Base-by-base conservation (phyloP, 2,797 vertebrate species). In the Sebastes steindachneri region DNA sequence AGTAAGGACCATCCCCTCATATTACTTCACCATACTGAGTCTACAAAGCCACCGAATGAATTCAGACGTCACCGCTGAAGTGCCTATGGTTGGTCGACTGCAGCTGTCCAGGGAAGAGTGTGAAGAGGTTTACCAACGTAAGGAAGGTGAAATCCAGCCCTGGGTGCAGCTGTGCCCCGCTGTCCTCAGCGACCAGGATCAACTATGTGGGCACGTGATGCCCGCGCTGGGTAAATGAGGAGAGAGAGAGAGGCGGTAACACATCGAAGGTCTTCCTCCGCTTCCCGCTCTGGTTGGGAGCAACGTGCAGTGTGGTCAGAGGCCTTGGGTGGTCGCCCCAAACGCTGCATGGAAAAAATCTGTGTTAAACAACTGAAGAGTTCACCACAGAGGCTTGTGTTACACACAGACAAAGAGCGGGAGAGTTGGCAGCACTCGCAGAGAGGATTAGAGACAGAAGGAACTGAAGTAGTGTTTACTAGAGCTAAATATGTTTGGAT, bases 311-410 rank as follows among this genome's bases (percentile, higher is more conserved):
- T 64, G 84, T 51, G 84, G 85, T 89, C 54, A 51, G 75, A 86
- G 79, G 79, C 80, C 74, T 51, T 76, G 90, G 87, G 89, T 93
- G 93, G 91, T 91, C 88, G 73, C 73, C 54, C 63, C 75, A 73
- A 80, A 69, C 4, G 15, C 69, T 25, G 73, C 70, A 68, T 62
- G 79, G 74, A 86, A 84, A 87, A 87, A 73, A 87, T 41, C 53
- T 41, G 51, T 60, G 58, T 73, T 59, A 60, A 87, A 82, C 77
- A 81, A 84, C 63, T 70, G 75, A 68, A 28, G 75, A 58, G 71
- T 75, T 82, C 19, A 83, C 77, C 85, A 8, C 81, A 73, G 81
- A 8, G 7, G 83, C 86, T 91, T 75, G 79, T 82, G 73, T 83
- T 88, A 75, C 86, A 86, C 68, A 67, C 82, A 59, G 55, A 60